Percentiles rank a stretch among this genome's conserved stretches.
These are phyloP conservation scores for Cathartes aura DNA, from an alignment of 2,113 vertebrate genomes.

Conservation along the genomic window DNA sequence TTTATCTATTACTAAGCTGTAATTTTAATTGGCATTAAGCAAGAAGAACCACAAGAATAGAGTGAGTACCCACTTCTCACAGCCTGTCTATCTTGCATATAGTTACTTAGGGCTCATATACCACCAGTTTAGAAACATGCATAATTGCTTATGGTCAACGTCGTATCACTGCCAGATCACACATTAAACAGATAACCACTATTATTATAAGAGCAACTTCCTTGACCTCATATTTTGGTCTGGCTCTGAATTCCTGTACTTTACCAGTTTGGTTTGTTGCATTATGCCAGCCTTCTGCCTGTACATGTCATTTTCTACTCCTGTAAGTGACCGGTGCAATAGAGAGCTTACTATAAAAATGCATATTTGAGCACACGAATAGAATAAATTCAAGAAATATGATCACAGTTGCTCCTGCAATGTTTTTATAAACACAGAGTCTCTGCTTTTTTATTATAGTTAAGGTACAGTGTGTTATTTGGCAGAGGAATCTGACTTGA, in stretches of 20 bases:
- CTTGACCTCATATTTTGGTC: slow-evolving; percentile 78
- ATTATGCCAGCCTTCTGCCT: slow-evolving; percentile 58
- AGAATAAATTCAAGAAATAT: slow-evolving; percentile 75
- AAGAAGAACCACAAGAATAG: slow-evolving; percentile 59
- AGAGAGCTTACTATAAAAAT: slow-evolving; percentile 55
- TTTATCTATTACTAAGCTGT: slow-evolving; percentile 41
- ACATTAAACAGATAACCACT: slow-evolving; percentile 83
- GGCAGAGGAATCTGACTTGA: slow-evolving; percentile 80
- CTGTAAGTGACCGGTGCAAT: slow-evolving; percentile 61
- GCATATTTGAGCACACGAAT: slow-evolving; percentile 61
- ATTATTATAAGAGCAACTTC: slow-evolving; percentile 77
- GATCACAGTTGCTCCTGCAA: slow-evolving; percentile 74
- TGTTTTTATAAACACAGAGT: slow-evolving; percentile 75
- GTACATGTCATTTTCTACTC: slow-evolving; percentile 71
- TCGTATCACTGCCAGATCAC: slow-evolving; percentile 77
- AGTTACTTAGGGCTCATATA: slow-evolving; percentile 56
- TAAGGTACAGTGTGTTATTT: slow-evolving; percentile 87
- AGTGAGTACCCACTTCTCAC: slow-evolving; percentile 67
- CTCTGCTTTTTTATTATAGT: slow-evolving; percentile 77
- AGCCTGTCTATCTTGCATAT: slow-evolving; percentile 40
- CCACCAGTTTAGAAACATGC: slow-evolving; percentile 77
- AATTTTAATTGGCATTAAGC: slow-evolving; percentile 76
- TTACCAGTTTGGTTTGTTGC: slow-evolving; percentile 67
- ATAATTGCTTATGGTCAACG: slow-evolving; percentile 77
- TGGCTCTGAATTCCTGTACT: slow-evolving; percentile 74